phyloP scores from a whole-genome alignment of 2,113 vertebrate genomes.

The Paracanthobrama guichenoti region DNA sequence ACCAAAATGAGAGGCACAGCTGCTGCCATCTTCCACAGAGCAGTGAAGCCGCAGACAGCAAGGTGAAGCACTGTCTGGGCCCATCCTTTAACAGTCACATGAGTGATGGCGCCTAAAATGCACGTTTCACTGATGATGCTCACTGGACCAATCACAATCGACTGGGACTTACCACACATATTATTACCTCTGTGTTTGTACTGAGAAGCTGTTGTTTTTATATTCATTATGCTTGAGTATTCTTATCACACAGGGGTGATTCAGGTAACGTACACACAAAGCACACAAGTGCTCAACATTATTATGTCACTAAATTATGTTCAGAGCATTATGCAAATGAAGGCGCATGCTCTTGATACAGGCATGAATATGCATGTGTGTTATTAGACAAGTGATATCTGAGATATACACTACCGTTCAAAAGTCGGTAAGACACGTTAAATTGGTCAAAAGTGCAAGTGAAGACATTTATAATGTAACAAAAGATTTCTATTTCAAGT shows the following conservation, averaged over 20 bases:
- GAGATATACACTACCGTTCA: neutral
- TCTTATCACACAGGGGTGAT: neutral
- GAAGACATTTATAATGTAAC: neutral
- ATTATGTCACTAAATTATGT: constrained; percentile 35
- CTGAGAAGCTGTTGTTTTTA: neutral
- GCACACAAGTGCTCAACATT: neutral
- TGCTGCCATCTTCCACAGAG: constrained; percentile 46
- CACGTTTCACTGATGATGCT: neutral
- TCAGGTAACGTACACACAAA: constrained; percentile 15
- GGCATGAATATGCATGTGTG: constrained; percentile 34
- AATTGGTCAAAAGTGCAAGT: neutral
- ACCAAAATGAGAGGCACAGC: constrained; percentile 38
- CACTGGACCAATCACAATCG: neutral
- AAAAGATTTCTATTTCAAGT: neutral
- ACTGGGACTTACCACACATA: neutral
- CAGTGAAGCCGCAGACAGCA: constrained; percentile 30
- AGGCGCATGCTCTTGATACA: constrained; percentile 7
- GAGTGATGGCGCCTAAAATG: neutral
- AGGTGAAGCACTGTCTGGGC: constrained; percentile 16
- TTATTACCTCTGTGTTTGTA: neutral
- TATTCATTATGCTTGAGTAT: constrained; percentile 27
- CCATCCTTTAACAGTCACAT: constrained; percentile 18
- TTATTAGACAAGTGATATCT: neutral
- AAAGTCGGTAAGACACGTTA: neutral
- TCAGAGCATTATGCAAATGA: constrained; percentile 38